A percentile compares a stretch with the other conserved stretches of the same genome.
phyloP scores from a whole-genome alignment of 2,888 invertebrate genomes.

The Aleiodes alternator region DNA sequence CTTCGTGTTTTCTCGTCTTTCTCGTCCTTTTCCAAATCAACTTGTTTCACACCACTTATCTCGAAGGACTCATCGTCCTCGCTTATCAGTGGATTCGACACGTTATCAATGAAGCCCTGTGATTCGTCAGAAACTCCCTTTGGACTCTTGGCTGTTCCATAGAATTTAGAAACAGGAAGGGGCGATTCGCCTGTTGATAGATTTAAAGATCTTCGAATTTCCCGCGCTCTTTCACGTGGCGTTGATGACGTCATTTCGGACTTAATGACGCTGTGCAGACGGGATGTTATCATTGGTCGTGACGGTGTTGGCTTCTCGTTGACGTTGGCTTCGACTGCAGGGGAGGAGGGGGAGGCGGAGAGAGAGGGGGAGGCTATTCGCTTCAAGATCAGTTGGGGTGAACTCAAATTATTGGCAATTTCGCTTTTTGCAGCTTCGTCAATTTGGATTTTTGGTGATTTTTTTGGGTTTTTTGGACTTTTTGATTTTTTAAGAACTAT shows the following conservation, averaged over 20 bases:
- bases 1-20: constrained; percentile 20
- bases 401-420: constrained; percentile 9
- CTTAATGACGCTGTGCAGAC: constrained; percentile 14
- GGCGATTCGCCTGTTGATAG: constrained; percentile 47
- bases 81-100: constrained; percentile 49
- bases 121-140: not conserved
- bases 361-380: constrained; percentile 8
- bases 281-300: constrained; percentile 48
- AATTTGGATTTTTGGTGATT: constrained; percentile 32
- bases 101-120: constrained; percentile 44
- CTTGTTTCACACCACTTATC: constrained; percentile 35
- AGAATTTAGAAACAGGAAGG: constrained; percentile 35
- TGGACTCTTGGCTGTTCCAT: constrained; percentile 37
- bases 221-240: constrained; percentile 52
- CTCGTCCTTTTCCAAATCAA: not conserved
- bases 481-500: constrained; percentile 18
- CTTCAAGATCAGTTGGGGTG: constrained; percentile 46
- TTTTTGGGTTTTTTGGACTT: constrained; percentile 13
- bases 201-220: constrained; percentile 52
- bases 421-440: constrained; percentile 18
- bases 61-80: constrained; percentile 50
- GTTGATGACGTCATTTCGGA: constrained; percentile 51
- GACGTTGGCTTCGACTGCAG: not conserved
- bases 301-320: constrained; percentile 35
- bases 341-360: too few relatives aligned